Percentiles rank a stretch among this genome's conserved stretches.
These are phyloP conservation scores for Latheticus oryzae DNA, from an alignment of 2,888 invertebrate species.

Conservation along the genomic window DNA sequence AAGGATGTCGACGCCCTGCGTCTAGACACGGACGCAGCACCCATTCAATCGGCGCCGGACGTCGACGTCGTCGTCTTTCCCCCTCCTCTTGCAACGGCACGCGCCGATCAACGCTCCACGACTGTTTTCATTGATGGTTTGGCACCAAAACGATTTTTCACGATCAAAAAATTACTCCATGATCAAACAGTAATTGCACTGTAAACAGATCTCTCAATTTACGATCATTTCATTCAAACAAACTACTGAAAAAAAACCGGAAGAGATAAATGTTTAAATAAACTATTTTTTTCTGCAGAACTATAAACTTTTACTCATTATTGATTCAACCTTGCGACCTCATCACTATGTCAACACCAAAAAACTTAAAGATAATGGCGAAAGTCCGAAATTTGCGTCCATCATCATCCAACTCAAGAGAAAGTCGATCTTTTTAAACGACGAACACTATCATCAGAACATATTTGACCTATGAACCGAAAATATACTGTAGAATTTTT, in stretches of 20 bases:
- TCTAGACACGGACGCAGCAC: conserved; percentile 26
- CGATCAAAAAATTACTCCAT: too few relatives aligned
- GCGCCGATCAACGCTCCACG: conserved; percentile 5
- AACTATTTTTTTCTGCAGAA: too few relatives aligned
- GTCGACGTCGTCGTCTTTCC: too few relatives aligned
- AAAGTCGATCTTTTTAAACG: conserved; percentile 18
- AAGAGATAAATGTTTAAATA: too few relatives aligned
- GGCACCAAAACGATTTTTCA: background rate
- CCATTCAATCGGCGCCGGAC: conserved; percentile 34
- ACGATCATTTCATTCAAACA: too few relatives aligned
- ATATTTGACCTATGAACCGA: conserved; percentile 19
- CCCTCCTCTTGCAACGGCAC: conserved; percentile 11
- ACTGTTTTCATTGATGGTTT: conserved; percentile 17
- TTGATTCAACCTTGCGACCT: conserved; percentile 8
- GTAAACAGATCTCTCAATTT: too few relatives aligned
- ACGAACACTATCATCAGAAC: too few relatives aligned
- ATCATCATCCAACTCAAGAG: conserved; percentile 8
- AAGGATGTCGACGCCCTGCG: conserved; percentile 32
- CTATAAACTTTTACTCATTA: conserved; percentile 26
- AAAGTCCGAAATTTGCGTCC: conserved; percentile 23
- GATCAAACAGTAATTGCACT: too few relatives aligned
- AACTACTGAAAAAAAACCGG: too few relatives aligned
- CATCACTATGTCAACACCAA: conserved; percentile 2
- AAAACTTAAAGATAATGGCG: conserved; percentile 21
- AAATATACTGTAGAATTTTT: too few relatives aligned